Evolutionary conservation across 2,888 invertebrate genomes (phyloP), one percentile per base, ranked within the genome.

Genomic region (Pseudoips prasinana): DNA sequence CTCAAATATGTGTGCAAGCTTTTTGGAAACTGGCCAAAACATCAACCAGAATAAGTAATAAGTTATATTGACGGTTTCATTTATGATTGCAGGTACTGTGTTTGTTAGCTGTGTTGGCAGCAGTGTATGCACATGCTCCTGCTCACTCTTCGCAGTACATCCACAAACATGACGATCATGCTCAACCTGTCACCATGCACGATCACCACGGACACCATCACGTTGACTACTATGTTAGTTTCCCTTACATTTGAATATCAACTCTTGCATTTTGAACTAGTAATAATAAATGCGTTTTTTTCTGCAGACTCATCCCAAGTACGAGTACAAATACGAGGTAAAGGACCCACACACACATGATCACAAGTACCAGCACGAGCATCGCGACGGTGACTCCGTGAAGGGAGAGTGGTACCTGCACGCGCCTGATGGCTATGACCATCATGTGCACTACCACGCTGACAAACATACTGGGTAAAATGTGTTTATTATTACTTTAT

Each of bases 331-430:
- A 18, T 64, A 64, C 35, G 53, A 61, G 10, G 90, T 89, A 19
- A 79, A 86, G 44, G 90, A 90, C 46, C 82, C 80, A 1, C 88
- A 90, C 48, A 90, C 90, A 8, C 90, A 89, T 7, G 90, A 91
- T 71, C 80, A 88, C 61, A 90, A 91, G 67, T 76, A 79, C 41
- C 91, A 90, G 59, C 75, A 83, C 22, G 90, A 91, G 65, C 72
- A 73, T 46, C 80, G 86, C 22, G 86, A 90, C 64, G 92, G 92
- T 2, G 89, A 92, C 55, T 85, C 83, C 14, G 92, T 92, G 29
- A 89, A 90, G 64, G 92, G 92, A 25, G 88, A 90, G 56, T 92
- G 92, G 69, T 46, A 46, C 20, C 40, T 64, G 24, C 53, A 62
- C 7, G 53, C 62, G 35, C 53, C 65, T 18, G 65, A 65, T 11